These are phyloP conservation scores for Melanostigma gelatinosum DNA, from an alignment of 2,113 vertebrate genomes.

Conservation along the genomic window DNA sequence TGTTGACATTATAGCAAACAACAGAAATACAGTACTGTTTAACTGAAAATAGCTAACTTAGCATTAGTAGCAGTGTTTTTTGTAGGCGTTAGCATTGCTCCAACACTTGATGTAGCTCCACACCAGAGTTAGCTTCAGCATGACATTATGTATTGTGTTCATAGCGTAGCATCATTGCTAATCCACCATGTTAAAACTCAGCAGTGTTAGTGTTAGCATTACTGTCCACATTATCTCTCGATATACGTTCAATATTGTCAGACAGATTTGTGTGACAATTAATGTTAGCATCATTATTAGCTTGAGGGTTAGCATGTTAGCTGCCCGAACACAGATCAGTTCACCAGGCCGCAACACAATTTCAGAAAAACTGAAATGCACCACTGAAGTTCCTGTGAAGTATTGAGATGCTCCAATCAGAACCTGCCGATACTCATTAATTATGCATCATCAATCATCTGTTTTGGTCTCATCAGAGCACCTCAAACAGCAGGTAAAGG, in stretches of 20 bases:
- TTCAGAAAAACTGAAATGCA: too few relatives aligned
- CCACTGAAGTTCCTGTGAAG: not conserved
- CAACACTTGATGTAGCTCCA: not conserved
- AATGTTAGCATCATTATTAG: not conserved
- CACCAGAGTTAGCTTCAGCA: not conserved
- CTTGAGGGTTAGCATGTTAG: not conserved
- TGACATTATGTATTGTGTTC: not conserved
- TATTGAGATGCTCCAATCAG: constrained; percentile 22
- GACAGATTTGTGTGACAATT: not conserved
- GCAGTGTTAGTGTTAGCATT: not conserved
- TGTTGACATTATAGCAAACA: not conserved
- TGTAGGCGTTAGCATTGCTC: not conserved
- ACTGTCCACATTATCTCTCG: not conserved
- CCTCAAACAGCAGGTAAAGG: not conserved
- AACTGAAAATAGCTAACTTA: not conserved
- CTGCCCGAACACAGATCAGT: too few relatives aligned
- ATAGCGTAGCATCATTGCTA: not conserved
- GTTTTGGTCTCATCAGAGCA: constrained; percentile 4
- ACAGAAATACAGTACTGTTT: not conserved
- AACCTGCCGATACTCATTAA: not conserved
- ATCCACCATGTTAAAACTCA: not conserved
- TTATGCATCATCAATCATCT: not conserved
- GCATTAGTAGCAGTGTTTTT: not conserved
- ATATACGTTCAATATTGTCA: not conserved
- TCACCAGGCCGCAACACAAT: not conserved